Percentiles rank a stretch among this genome's conserved stretches.
Evolutionary conservation across 2,113 vertebrate species (phyloP).

Genomic region (Lates calcarifer): DNA sequence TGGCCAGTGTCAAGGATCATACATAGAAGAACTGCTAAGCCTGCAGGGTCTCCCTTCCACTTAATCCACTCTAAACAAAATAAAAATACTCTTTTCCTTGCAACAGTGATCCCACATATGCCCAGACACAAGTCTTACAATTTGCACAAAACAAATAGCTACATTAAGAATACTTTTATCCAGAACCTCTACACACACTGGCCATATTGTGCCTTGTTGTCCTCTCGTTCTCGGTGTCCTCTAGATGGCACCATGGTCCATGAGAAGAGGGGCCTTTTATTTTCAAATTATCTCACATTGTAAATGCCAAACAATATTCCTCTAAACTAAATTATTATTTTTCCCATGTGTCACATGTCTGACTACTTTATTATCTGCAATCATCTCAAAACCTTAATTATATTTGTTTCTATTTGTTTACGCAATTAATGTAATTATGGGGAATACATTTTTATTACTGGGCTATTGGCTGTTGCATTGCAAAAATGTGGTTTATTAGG

Average conservation of each 20-base stretch:
- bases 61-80: neutral
- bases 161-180: neutral
- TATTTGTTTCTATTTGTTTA: constrained; percentile 61
- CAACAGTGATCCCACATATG: neutral
- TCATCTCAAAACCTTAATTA: constrained; percentile 57
- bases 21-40: neutral
- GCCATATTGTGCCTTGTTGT: neutral
- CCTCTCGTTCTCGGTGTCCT: constrained; percentile 46
- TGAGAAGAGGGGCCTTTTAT: constrained; percentile 64
- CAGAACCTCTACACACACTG: neutral
- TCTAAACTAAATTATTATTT: constrained; percentile 67
- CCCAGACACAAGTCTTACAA: neutral
- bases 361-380: constrained; percentile 56
- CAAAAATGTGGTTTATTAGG: constrained; percentile 37
- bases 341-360: constrained; percentile 64
- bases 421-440: constrained; percentile 59
- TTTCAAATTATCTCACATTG: constrained; percentile 64
- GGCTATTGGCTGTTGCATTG: constrained; percentile 16
- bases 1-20: neutral
- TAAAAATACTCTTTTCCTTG: neutral
- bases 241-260: constrained; percentile 86
- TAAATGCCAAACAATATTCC: constrained; percentile 69
- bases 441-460: constrained; percentile 61
- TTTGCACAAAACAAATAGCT: neutral
- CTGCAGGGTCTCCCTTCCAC: neutral